Evolutionary conservation across 2,113 vertebrate species (phyloP).

Genomic region (Rhineura floridana): DNA sequence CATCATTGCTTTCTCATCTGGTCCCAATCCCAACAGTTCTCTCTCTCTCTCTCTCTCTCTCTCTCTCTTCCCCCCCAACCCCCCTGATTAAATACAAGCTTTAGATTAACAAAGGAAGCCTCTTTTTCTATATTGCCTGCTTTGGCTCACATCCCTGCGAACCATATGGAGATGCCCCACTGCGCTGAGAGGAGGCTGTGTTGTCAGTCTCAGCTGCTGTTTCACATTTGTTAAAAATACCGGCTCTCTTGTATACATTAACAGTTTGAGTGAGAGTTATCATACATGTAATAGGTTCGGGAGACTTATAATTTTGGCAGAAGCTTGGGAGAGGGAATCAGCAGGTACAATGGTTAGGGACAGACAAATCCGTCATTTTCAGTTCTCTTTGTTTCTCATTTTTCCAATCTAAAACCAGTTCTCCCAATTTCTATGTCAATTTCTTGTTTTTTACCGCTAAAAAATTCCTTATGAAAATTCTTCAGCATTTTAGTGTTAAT

Average conservation of each 20-base stretch:
- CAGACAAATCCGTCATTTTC: no score
- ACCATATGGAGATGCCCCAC: constrained; percentile 63
- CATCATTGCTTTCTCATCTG: constrained; percentile 16
- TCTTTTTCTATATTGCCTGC: constrained; percentile 44
- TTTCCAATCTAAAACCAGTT: no score
- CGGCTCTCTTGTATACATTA: constrained; percentile 59
- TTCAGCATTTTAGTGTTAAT: no score
- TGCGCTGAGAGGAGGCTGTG: constrained; percentile 55
- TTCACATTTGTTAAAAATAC: constrained; percentile 71
- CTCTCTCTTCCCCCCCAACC: background rate
- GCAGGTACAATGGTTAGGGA: no score
- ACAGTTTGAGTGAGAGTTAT: constrained; percentile 60
- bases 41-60: background rate
- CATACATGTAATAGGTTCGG: constrained; percentile 60
- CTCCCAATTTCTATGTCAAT: no score
- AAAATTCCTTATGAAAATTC: no score
- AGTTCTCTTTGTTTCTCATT: no score
- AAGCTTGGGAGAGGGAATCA: background rate
- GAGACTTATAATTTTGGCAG: constrained; percentile 49
- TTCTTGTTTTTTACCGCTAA: no score
- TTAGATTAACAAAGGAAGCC: constrained; percentile 25
- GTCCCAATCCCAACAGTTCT: background rate
- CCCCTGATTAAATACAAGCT: background rate
- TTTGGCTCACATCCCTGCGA: constrained; percentile 51
- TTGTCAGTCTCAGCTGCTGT: constrained; percentile 69